Base-by-base conservation (phyloP, 2,797 vertebrate species). In the Echeneis naucrates region DNA sequence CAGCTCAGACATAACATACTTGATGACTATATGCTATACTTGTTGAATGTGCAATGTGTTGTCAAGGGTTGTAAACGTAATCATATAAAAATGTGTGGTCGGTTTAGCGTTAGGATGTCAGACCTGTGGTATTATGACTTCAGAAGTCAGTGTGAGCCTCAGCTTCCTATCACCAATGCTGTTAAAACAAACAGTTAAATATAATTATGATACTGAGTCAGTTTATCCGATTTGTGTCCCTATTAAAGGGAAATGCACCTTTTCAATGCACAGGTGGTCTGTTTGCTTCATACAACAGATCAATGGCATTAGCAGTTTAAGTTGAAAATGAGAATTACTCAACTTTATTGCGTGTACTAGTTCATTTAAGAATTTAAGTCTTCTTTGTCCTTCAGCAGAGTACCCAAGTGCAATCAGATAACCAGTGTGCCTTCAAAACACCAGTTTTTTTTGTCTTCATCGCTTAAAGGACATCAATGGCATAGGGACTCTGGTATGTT, bases 271-370 rank as follows among this genome's bases (percentile, higher is more conserved):
- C 37, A 30, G 13, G 37, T 8, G 4, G 1, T 40, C 4, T 24
- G 33, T 21, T 42, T 50, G 2, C 30, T 55, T 60, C 10, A 17
- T 16, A 7, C 32, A 2, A 24, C 35, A 8, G 30, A 26, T 38
- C 19, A 73, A 48, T 67, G 27, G 72, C 54, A 68, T 24, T 6
- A 83, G 85, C 89, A 91, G 85, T 91, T 90, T 88, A 90, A 52
- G 23, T 53, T 13, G 24, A 69, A 56, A 38, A 38, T 57, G 23
- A 67, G 52, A 51, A 44, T 40, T 78, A 74, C 62, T 78, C 69
- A 53, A 71, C 21, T 5, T 75, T n/a, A 59, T 13, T 69, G 27
- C 47, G 21, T 53, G 19, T 24, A 5, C n/a, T 52, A 12, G 54
- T 58, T 7, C 16, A 50, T 9, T 10, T 42, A 9, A 12, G 16